Base-by-base conservation (phyloP, 2,888 invertebrate genomes). In the Arrhopalites spinosus region DNA sequence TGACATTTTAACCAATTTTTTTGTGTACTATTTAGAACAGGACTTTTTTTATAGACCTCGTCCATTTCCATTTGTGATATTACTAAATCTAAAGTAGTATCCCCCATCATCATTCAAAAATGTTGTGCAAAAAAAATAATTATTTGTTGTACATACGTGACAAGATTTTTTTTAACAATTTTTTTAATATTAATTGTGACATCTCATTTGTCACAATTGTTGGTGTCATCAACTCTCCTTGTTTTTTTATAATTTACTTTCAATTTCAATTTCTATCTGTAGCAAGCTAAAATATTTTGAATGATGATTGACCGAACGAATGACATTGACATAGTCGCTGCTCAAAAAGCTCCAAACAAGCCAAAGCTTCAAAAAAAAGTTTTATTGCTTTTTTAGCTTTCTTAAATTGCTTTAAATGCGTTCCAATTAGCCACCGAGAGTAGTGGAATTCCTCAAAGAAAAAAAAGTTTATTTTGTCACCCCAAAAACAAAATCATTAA, bases 251-350 rank as follows among this genome's bases (percentile, higher is more conserved):
- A 63, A 25, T 5, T n/a, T 20, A 8, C 56, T 56, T 56, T 56
- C 23, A 8, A 8, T 56, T 23, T 61, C 25, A 61, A 61, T 36
- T 25, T 27, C n/a, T n/a, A n/a, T n/a, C n/a, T n/a, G n/a, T n/a
- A n/a, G n/a, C n/a, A n/a, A 45, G 2, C 45, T 67, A 45, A 69
- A 50, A 23, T 56, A 29, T 71, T 71, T 71, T 71, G 71, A 71
- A 71, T 71, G 71, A 71, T 71, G 71, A 56, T 71, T 53, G 56
- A 56, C 59, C 20, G 30, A 56, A 23, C 53, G 71, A 56, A 23
- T 61, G 71, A 71, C 71, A 71, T 20, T 71, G 71, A 71, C 71
- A 71, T 71, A 69, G 69, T 11, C 3, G 36, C 36, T n/a, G n/a
- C n/a, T n/a, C n/a, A n/a, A n/a, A n/a, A n/a, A n/a, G n/a, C n/a